Evolutionary conservation across 2,113 vertebrate species (phyloP).

Genomic region (Oreochromis tanganicae): DNA sequence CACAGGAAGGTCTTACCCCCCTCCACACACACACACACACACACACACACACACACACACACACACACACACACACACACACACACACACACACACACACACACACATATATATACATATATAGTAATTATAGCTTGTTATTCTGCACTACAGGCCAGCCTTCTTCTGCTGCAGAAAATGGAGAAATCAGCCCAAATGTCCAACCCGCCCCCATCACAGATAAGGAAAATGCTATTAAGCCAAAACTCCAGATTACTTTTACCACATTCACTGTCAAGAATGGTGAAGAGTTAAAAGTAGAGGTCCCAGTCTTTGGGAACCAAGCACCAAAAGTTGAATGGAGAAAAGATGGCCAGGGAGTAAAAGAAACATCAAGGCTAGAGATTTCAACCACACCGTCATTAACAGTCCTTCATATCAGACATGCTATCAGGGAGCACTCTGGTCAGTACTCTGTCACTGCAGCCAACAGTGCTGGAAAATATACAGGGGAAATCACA

Average conservation of each 20-base stretch:
- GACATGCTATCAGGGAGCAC: constrained; percentile 89
- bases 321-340: constrained; percentile 85
- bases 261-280: constrained; percentile 88
- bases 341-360: constrained; percentile 82
- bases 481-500: constrained; percentile 78
- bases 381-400: constrained; percentile 80
- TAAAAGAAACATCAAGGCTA: constrained; percentile 93
- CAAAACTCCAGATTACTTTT: constrained; percentile 82
- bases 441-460: constrained; percentile 87
- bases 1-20: too few relatives aligned
- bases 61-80: too few relatives aligned
- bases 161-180: not conserved
- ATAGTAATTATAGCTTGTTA: not conserved
- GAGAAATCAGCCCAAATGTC: not conserved
- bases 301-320: constrained; percentile 85
- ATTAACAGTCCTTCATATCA: constrained; percentile 84
- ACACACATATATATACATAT: too few relatives aligned
- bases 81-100: too few relatives aligned
- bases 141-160: constrained; percentile 9
- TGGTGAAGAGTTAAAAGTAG: constrained; percentile 88
- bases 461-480: constrained; percentile 84
- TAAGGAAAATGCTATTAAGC: constrained; percentile 86
- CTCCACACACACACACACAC: too few relatives aligned
- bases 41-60: too few relatives aligned
- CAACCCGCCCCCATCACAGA: constrained; percentile 78